Conservation (phyloP, 2,888 invertebrate species). For the Clistopyga incitator region DNA sequence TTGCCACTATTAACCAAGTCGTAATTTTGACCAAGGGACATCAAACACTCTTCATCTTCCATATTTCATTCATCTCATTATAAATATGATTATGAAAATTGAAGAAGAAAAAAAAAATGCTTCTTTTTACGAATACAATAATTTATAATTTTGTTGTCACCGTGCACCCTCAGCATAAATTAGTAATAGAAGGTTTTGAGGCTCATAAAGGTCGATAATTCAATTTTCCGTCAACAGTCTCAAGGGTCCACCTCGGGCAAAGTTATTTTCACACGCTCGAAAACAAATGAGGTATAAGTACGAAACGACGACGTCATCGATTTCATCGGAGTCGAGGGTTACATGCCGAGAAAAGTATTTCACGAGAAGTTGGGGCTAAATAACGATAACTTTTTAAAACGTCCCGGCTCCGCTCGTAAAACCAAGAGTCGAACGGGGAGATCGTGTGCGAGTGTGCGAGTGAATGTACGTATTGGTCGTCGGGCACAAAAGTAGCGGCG, state of each 20-base stretch:
- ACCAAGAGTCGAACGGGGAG: conserved; percentile 68
- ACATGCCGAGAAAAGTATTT: conserved; percentile 79
- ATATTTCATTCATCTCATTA: neutral
- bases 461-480: conserved; percentile 42
- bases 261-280: conserved; percentile 35
- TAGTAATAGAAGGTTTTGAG: neutral
- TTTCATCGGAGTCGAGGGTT: conserved; percentile 66
- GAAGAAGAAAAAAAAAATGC: no score
- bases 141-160: no score
- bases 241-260: neutral
- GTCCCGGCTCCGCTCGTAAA: conserved; percentile 81
- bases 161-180: no score
- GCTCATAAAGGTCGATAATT: neutral
- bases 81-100: no score
- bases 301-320: conserved; percentile 55
- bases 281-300: conserved; percentile 34
- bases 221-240: neutral
- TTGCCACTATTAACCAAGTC: conserved; percentile 13
- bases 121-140: no score
- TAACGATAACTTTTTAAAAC: conserved; percentile 83
- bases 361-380: conserved; percentile 79
- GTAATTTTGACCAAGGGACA: conserved; percentile 37
- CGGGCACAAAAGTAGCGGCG: conserved; percentile 65
- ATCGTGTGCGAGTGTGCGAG: conserved; percentile 4
- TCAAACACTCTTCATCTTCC: neutral